Percentiles rank a stretch among this genome's conserved stretches.
Evolutionary conservation across 2,113 vertebrate genomes (phyloP).

Genomic region (Myodes glareolus): DNA sequence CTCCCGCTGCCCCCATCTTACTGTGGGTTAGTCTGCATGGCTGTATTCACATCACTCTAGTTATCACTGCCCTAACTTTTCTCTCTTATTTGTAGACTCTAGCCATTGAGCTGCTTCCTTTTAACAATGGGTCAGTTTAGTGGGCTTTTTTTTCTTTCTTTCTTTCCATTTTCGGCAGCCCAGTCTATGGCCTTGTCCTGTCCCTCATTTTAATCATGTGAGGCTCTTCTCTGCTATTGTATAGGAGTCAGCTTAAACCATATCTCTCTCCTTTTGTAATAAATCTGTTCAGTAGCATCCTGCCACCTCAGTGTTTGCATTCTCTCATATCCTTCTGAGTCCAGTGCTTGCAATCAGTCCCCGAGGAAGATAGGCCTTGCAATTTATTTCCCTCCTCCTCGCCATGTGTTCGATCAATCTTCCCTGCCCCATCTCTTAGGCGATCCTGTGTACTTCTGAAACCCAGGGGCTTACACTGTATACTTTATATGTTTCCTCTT

Average conservation of each 20-base stretch:
- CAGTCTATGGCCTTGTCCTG: not conserved
- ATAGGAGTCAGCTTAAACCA: not conserved
- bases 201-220: constrained; percentile 36
- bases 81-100: constrained; percentile 16
- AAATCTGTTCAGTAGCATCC: constrained; percentile 27
- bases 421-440: not conserved
- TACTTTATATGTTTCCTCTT: not conserved
- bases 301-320: not conserved
- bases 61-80: constrained; percentile 39
- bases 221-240: not conserved
- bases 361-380: not conserved
- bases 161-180: constrained; percentile 15
- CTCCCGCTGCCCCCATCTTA: not conserved
- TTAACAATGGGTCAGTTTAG: constrained; percentile 33
- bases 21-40: constrained; percentile 18
- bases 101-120: constrained; percentile 3
- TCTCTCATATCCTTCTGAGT: not conserved
- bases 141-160: not conserved
- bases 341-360: constrained; percentile 20
- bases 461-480: constrained; percentile 31
- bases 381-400: not conserved
- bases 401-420: not conserved
- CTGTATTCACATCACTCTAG: constrained; percentile 3
- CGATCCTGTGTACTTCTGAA: constrained; percentile 1
- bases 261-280: not conserved